A percentile compares a stretch with the other conserved stretches of the same genome.
These are phyloP conservation scores for Pelecanus crispus DNA, from an alignment of 2,113 vertebrate species.

Conservation along the genomic window DNA sequence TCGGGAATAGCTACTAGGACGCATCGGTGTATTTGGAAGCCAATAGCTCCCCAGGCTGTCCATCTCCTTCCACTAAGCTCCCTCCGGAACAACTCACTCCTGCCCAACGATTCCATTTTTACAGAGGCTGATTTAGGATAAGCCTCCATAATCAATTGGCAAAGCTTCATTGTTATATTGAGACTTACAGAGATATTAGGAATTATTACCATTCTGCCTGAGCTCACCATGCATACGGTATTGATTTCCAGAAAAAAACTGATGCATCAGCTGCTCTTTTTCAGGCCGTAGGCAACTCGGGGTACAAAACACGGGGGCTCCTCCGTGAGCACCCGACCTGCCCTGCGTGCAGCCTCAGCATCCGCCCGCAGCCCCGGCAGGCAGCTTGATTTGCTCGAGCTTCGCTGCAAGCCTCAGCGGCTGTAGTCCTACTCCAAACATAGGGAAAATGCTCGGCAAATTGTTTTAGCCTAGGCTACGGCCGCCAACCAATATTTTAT, in stretches of 20 bases:
- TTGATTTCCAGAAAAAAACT: not conserved
- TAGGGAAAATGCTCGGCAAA: not conserved
- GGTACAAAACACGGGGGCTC: not conserved
- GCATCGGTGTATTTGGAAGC: not conserved
- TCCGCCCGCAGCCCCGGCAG: rapidly evolving
- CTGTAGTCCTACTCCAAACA: not conserved
- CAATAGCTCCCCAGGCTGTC: rapidly evolving
- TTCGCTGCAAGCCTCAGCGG: not conserved
- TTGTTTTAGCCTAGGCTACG: not conserved
- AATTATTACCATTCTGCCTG: not conserved
- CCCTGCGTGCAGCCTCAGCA: rapidly evolving
- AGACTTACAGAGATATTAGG: not conserved
- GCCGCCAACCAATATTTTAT: not conserved
- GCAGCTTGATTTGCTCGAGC: not conserved
- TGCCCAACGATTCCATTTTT: not conserved
- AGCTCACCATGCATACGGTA: not conserved
- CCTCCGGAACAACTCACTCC: not conserved
- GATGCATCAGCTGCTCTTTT: not conserved
- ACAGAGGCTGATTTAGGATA: not conserved
- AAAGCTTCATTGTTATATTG: not conserved
- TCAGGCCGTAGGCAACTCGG: not conserved
- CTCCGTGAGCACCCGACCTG: not conserved
- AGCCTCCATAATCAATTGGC: not conserved
- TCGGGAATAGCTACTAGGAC: not conserved
- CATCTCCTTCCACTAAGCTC: not conserved